phyloP scores from a whole-genome alignment of 2,113 vertebrate genomes.

The Oryzias celebensis region DNA sequence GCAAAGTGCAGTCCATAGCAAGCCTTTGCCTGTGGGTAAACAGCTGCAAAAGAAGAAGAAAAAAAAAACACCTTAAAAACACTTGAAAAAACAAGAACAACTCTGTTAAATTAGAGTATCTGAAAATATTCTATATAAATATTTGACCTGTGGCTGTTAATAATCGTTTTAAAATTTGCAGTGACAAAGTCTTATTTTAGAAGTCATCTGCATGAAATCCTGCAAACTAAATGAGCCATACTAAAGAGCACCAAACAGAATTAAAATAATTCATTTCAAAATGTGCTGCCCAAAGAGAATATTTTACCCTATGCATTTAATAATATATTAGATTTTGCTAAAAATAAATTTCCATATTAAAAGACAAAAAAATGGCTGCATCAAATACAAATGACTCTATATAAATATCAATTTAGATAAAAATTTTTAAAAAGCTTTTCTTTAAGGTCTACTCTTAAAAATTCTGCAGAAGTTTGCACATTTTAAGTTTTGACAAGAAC shows the following conservation, averaged over 20 bases:
- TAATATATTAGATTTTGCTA: background rate
- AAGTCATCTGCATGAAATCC: no score
- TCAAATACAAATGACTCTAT: background rate
- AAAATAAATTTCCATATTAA: background rate
- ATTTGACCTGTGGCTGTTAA: no score
- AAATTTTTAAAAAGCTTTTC: background rate
- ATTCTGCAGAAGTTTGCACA: background rate
- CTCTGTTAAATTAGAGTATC: background rate
- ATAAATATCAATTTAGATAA: background rate
- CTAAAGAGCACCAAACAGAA: background rate
- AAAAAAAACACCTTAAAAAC: background rate
- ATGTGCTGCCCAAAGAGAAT: background rate
- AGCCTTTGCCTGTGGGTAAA: conserved; percentile 32
- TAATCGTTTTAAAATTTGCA: no score
- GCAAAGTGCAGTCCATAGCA: conserved; percentile 69
- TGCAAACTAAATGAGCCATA: background rate
- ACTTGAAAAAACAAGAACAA: background rate
- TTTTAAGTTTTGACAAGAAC: background rate
- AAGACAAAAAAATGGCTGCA: background rate
- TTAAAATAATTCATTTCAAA: background rate
- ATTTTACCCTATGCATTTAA: background rate
- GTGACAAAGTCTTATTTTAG: no score
- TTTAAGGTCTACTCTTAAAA: background rate
- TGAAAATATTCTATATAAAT: no score
- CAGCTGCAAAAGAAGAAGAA: conserved; percentile 23